Conservation (phyloP, 2,113 vertebrate genomes). For the Pituophis catenifer region DNA sequence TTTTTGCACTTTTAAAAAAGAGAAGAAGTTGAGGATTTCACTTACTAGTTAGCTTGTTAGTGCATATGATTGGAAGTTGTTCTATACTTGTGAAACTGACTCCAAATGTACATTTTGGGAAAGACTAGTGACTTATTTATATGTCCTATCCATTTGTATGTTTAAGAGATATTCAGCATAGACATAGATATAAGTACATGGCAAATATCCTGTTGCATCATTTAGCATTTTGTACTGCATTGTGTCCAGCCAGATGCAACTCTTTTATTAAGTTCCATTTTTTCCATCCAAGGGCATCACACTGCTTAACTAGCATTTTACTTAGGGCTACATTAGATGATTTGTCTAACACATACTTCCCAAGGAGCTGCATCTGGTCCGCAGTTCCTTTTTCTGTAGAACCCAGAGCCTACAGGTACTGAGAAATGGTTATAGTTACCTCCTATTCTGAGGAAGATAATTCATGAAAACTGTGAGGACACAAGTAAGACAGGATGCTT, state of each 20-base stretch:
- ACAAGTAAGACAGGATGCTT: neutral
- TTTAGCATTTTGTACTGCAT: neutral
- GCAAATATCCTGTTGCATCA: neutral
- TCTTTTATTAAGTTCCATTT: neutral
- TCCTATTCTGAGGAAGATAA: neutral
- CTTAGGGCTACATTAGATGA: neutral
- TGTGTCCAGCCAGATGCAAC: neutral
- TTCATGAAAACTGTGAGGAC: neutral
- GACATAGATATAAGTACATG: neutral
- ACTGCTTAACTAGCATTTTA: neutral
- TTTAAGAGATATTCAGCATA: neutral
- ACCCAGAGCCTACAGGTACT: neutral
- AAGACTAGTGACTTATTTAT: neutral
- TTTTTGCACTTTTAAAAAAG: neutral
- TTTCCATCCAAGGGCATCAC: neutral
- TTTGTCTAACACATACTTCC: neutral
- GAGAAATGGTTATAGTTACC: neutral
- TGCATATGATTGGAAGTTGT: neutral
- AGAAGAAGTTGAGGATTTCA: neutral
- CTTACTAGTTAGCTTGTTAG: constrained; percentile 19
- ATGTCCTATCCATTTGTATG: neutral
- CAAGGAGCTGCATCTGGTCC: neutral
- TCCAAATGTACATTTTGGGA: neutral
- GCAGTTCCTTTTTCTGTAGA: neutral
- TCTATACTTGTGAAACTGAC: neutral